phyloP scores from a whole-genome alignment of 1,140 invertebrate genomes.

The Tetramorium simillimum region DNA sequence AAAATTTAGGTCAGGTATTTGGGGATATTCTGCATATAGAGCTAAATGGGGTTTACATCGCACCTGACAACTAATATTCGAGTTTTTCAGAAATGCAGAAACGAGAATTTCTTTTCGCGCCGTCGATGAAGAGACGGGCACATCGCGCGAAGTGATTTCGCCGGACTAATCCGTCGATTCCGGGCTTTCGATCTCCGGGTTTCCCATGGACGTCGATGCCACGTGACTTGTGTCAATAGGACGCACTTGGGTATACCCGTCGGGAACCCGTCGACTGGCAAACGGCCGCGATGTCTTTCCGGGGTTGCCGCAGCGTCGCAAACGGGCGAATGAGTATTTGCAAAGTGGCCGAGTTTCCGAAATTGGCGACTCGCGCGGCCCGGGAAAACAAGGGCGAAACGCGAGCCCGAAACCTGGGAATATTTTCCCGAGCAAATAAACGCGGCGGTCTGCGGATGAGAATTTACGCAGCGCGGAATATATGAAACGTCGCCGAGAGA shows the following conservation, averaged over 20 bases:
- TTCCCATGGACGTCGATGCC: slow-evolving; percentile 68
- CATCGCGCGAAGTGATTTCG: not conserved
- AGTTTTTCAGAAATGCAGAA: not conserved
- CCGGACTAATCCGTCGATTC: slow-evolving; percentile 39
- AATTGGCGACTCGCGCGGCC: slow-evolving; percentile 60
- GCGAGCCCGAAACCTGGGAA: slow-evolving; percentile 58
- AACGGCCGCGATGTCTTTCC: slow-evolving; percentile 60
- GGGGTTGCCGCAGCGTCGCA: slow-evolving; percentile 38
- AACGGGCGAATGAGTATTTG: slow-evolving; percentile 68
- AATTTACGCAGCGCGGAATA: slow-evolving; percentile 50
- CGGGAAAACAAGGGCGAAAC: slow-evolving; percentile 62
- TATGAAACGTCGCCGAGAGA: slow-evolving; percentile 26
- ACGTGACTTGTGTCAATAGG: slow-evolving; percentile 80
- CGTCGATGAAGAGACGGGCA: not conserved
- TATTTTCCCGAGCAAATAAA: slow-evolving; percentile 54
- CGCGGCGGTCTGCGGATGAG: slow-evolving; percentile 37
- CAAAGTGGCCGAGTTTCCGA: slow-evolving; percentile 71
- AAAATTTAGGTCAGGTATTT: slow-evolving; percentile 17
- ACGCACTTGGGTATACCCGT: slow-evolving; percentile 61
- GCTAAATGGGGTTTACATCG: not conserved
- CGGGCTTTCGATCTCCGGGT: slow-evolving; percentile 41
- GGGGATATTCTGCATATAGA: not conserved
- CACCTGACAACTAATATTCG: not conserved
- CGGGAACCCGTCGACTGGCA: slow-evolving; percentile 51
- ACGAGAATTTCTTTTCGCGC: not conserved